These are phyloP conservation scores for Stomatorhinus ivindoensis DNA, from an alignment of 2,113 vertebrate genomes.

Conservation along the genomic window DNA sequence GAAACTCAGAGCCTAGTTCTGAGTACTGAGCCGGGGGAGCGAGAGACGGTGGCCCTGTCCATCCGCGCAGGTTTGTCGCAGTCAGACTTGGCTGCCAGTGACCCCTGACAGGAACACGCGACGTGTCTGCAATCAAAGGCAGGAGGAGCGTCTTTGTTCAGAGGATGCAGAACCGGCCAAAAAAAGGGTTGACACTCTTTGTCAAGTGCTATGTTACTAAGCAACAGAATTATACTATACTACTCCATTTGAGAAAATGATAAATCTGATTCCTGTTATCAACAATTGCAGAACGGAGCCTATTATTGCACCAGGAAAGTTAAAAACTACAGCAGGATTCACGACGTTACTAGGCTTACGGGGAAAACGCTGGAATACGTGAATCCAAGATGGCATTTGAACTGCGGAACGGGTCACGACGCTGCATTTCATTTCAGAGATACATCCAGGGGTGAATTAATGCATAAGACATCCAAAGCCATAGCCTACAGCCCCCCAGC, in stretches of 20 bases:
- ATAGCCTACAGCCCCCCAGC: not conserved
- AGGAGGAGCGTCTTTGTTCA: not conserved
- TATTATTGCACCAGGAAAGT: not conserved
- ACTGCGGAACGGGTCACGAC: not conserved
- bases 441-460: not conserved
- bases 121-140: not conserved
- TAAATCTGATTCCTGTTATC: not conserved
- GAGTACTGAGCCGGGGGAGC: not conserved
- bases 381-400: not conserved
- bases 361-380: not conserved
- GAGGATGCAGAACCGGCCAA: not conserved
- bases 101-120: not conserved
- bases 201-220: not conserved
- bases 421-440: not conserved
- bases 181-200: not conserved
- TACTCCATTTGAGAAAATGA: not conserved
- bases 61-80: not conserved
- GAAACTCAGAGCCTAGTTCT: not conserved
- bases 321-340: not conserved
- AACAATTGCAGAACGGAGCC: not conserved
- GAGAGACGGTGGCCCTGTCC: not conserved
- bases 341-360: not conserved
- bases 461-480: not conserved
- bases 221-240: not conserved
- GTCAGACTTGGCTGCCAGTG: not conserved